Base-by-base conservation (phyloP, 1,140 invertebrate species). In the Scaptomyza graminum region DNA sequence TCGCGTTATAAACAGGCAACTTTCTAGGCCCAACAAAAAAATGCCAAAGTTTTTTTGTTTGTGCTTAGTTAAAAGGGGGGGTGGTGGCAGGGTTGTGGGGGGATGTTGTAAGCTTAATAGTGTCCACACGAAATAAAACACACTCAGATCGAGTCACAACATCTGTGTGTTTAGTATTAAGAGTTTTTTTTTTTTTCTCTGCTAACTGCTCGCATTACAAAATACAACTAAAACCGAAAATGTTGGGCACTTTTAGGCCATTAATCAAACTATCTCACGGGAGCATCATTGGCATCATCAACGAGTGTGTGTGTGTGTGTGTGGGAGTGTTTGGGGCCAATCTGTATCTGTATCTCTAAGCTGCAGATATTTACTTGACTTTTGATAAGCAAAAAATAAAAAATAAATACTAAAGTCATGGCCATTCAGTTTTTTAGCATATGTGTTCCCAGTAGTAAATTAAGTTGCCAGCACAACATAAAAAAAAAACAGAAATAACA, bases 191-290 rank as follows among this genome's bases (percentile, higher is more conserved):
- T 2, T 3, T 28, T 2, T 28, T 5, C 25, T 28, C 18, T 28
- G 2, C 57, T 43, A 68, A 68, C 70, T 68, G 56, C 43, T 46
- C 55, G 37, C 60, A 59, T 76, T 54, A 65, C 52, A 74, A 74
- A 83, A 68, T 71, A 79, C 73, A 71, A 63, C 57, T 41, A 79
- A 34, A 41, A n/a, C 3, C 8, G 57, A 84, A 76, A 76, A 76
- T 79, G 71, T 59, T 71, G 67, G 61, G 55, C 51, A 74, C 71
- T 70, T 78, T 71, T 67, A 22, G 70, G 79, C 84, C 83, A 87
- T 87, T 87, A 87, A 87, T 87, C 83, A 87, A 87, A 88, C 83
- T 88, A 87, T 87, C 83, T 87, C 83, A 88, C 83, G 83, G 83
- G 83, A 87, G 55, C 79, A 87, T 84, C 76, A 83, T 25, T 49